Evolutionary conservation across 2,888 invertebrate species (phyloP), one percentile per base, ranked within the genome.

Genomic region (Therioaphis trifolii): DNA sequence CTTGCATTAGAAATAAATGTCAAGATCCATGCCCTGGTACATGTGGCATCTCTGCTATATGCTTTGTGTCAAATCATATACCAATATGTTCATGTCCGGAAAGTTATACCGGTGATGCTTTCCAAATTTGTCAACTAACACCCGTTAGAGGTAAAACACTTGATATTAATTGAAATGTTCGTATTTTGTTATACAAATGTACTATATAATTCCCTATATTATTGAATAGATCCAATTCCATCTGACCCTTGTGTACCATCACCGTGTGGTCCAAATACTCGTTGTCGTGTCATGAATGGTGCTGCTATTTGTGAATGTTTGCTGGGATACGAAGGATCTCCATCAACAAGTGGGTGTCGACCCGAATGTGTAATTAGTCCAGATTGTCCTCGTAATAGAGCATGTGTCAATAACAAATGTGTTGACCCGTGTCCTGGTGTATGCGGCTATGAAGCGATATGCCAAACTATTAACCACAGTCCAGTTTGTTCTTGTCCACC

Each of bases 351-450:
- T 61, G 93, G 93, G 21, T 96, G 96, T 87, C 90, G 93, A 87
- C 94, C 95, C 0, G 95, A 96, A 89, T 96, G 96, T 89, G 91
- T 94, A 18, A 92, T 95, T 7, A 95, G 93, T 88, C 92, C 94
- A 0, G 96, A 95, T 87, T 96, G 96, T 88, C 90, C 93, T 46
- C 91, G 92, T 85, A 90, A 94, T 86, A 91, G 91, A 87, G 93
- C 95, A 12, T 96, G 96, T 87, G 91, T 93, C 5, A 94, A 94
- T 87, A 92, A 93, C 85, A 95, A 93, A 88, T 96, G 96, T 87
- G 90, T 92, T 7, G 93, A 96, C 87, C 95, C 95, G 55, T 96
- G 96, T 87, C 91, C 92, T 24, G 94, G 95, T 55, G 92, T 93
- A 15, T 96, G 96, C 86, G 95, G 96, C 85, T 90, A 93, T 86